Evolutionary conservation across 2,888 invertebrate genomes (phyloP).

Genomic region (Ectemnius lituratus): DNA sequence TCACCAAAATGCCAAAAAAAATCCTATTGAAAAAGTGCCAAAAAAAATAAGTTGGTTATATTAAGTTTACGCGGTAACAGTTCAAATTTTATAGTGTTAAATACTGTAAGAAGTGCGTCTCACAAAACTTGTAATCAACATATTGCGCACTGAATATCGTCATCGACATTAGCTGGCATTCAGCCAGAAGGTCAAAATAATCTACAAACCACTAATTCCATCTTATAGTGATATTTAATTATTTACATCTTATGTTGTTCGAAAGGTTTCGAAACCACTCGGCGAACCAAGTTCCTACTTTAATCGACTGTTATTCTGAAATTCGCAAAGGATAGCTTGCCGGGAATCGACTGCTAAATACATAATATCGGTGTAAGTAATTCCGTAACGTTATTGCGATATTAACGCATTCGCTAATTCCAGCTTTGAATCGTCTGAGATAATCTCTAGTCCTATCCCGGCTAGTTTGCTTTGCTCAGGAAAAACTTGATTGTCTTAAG

Average conservation of each 20-base stretch:
- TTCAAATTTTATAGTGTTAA: too few relatives aligned
- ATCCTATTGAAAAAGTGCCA: neutral
- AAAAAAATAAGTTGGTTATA: constrained; percentile 51
- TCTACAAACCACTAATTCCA: too few relatives aligned
- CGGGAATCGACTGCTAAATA: constrained; percentile 13
- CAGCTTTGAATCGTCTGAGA: constrained; percentile 21
- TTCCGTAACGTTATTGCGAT: constrained; percentile 7
- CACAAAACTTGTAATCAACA: too few relatives aligned
- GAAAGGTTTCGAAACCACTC: neutral
- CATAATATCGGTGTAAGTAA: constrained; percentile 15
- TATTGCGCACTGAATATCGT: too few relatives aligned
- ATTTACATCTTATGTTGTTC: too few relatives aligned
- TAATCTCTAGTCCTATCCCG: constrained; percentile 39
- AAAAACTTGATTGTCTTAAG: constrained; percentile 25
- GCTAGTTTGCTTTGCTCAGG: constrained; percentile 29
- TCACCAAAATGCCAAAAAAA: constrained; percentile 17
- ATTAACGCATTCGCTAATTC: constrained; percentile 14
- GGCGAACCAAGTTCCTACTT: constrained; percentile 5
- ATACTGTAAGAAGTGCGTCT: too few relatives aligned
- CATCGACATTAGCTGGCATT: too few relatives aligned
- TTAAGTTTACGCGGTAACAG: constrained; percentile 33
- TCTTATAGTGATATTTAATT: too few relatives aligned
- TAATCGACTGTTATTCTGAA: neutral
- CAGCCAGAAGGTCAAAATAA: too few relatives aligned
- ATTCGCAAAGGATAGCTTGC: neutral